These are phyloP conservation scores for Melipona quadrifasciata DNA, from an alignment of 1,140 invertebrate genomes.

Conservation along the genomic window DNA sequence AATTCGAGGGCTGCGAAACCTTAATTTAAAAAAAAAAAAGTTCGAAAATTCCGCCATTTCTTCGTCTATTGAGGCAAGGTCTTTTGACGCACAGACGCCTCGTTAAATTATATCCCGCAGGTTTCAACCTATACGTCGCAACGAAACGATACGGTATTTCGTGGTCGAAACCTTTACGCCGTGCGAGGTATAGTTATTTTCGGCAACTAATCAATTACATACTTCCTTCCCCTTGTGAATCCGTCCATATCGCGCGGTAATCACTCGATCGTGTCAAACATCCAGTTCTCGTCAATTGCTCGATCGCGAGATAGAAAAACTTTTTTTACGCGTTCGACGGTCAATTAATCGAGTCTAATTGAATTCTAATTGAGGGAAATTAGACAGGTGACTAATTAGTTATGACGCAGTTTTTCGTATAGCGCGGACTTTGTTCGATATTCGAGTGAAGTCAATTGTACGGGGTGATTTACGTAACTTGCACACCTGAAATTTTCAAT, in stretches of 20 bases:
- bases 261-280: not conserved
- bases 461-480: too few relatives aligned
- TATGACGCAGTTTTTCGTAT: too few relatives aligned
- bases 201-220: constrained; percentile 1
- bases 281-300: not conserved
- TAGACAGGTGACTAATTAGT: too few relatives aligned
- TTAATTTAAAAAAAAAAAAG: not conserved
- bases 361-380: too few relatives aligned
- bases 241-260: not conserved
- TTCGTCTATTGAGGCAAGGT: not conserved
- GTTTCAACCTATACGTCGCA: not conserved
- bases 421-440: too few relatives aligned
- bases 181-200: constrained; percentile 3
- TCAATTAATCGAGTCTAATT: too few relatives aligned
- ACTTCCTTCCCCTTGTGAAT: too few relatives aligned
- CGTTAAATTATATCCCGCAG: constrained; percentile 11
- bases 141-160: not conserved
- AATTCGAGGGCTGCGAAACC: not conserved
- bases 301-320: not conserved
- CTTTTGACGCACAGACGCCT: not conserved
- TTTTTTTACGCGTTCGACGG: not conserved
- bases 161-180: not conserved
- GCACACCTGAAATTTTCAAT: too few relatives aligned
- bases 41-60: not conserved
- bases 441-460: too few relatives aligned